Conservation (phyloP, 92 coral and sea anemone genomes). For the Actinostola sp. region DNA sequence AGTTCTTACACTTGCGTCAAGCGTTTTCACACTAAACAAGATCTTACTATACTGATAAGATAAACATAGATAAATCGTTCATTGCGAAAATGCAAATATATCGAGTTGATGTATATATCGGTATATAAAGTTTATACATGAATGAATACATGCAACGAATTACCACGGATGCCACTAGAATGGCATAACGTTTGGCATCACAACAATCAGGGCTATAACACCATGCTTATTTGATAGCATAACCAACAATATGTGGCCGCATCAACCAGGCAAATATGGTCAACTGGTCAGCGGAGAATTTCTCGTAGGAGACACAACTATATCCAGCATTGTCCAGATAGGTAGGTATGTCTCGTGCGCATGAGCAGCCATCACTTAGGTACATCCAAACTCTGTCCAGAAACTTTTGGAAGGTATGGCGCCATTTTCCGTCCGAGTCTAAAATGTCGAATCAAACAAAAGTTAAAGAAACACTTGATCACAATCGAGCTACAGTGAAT, state of each 20-base stretch:
- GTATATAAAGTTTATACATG: no score
- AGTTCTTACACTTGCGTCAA: no score
- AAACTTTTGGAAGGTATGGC: slow-evolving; percentile 53
- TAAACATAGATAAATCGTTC: no score
- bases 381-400: slow-evolving; percentile 83
- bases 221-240: slow-evolving; percentile 71
- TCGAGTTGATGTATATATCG: no score
- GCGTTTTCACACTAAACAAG: no score
- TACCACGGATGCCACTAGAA: no score
- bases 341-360: slow-evolving; percentile 61
- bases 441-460: slow-evolving; percentile 3
- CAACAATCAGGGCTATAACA: no score
- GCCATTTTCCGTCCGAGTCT: slow-evolving; percentile 76
- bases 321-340: slow-evolving; percentile 79
- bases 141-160: no score
- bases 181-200: no score
- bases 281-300: slow-evolving; percentile 55
- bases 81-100: no score
- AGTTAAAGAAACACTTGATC: not conserved
- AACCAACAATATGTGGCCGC: slow-evolving; percentile 82
- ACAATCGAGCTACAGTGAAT: no score
- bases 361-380: slow-evolving; percentile 89
- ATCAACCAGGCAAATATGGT: slow-evolving; percentile 65
- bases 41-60: no score
- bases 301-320: slow-evolving; percentile 55